A percentile compares a stretch with the other conserved stretches of the same genome.
phyloP scores from a whole-genome alignment of 1,140 invertebrate genomes.

The Hycleus cichorii region DNA sequence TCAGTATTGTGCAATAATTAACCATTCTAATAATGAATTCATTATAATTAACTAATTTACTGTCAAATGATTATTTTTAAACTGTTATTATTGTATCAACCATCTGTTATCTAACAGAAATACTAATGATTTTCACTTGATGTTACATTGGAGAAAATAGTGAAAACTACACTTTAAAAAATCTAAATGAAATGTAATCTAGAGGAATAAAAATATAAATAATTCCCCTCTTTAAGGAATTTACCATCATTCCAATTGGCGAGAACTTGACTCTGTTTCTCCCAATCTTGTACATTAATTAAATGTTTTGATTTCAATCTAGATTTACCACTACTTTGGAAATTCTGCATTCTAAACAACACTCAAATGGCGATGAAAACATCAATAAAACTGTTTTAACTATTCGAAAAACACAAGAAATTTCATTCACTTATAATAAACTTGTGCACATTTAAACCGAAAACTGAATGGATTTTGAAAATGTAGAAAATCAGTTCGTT shows the following conservation, averaged over 20 bases:
- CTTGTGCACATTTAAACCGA: background rate
- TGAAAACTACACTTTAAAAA: background rate
- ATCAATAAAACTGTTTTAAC: background rate
- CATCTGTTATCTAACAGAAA: too few relatives aligned
- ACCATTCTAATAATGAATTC: background rate
- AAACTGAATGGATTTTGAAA: too few relatives aligned
- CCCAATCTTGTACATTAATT: slow-evolving; percentile 36
- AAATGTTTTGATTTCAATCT: slow-evolving; percentile 9
- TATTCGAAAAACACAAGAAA: background rate
- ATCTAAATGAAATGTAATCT: background rate
- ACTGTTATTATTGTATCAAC: too few relatives aligned
- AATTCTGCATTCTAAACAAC: slow-evolving; percentile 4
- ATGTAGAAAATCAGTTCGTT: too few relatives aligned
- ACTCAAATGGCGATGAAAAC: background rate
- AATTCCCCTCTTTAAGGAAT: background rate
- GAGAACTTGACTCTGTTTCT: slow-evolving; percentile 36
- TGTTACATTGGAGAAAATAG: background rate
- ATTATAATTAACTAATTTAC: too few relatives aligned
- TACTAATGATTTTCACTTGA: background rate
- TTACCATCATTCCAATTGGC: slow-evolving; percentile 38
- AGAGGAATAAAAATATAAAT: background rate
- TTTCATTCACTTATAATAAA: background rate
- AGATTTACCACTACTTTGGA: background rate
- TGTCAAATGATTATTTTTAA: too few relatives aligned
- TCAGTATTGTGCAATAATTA: background rate